Conservation (phyloP, 2,888 invertebrate genomes). For the Gasteruption jaculator region DNA sequence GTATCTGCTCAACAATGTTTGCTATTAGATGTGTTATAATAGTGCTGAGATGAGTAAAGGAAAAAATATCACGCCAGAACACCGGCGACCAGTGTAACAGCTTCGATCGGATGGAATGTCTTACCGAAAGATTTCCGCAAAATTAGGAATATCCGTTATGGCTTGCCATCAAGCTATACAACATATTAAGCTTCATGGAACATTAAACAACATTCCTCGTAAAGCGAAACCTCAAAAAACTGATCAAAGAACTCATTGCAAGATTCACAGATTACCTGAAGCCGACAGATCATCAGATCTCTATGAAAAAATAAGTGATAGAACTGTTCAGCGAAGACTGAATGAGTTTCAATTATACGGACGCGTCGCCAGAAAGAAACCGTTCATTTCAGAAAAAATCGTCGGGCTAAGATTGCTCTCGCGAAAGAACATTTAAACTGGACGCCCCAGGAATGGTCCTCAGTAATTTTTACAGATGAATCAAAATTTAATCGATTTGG, state of each 20-base stretch:
- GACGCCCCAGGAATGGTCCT: slow-evolving; percentile 3
- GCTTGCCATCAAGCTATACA: slow-evolving; percentile 1
- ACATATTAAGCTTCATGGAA: background rate
- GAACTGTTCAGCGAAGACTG: background rate
- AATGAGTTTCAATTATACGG: slow-evolving; percentile 12
- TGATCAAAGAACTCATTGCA: slow-evolving; percentile 1
- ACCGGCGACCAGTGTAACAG: background rate
- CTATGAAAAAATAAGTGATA: background rate
- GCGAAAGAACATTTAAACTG: slow-evolving; percentile 5
- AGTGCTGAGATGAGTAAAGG: background rate
- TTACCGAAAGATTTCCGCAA: slow-evolving; percentile 2
- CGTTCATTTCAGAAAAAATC: slow-evolving; percentile 5
- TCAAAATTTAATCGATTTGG: slow-evolving; percentile 11
- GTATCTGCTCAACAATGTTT: background rate
- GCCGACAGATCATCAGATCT: background rate
- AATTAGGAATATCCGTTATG: too few relatives aligned
- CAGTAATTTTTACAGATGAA: slow-evolving; percentile 10
- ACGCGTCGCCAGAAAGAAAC: slow-evolving; percentile 5
- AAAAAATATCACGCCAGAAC: slow-evolving; percentile 4
- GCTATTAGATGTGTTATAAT: too few relatives aligned
- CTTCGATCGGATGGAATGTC: background rate
- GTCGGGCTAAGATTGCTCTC: slow-evolving; percentile 4
- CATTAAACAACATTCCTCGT: background rate
- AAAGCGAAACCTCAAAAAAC: slow-evolving; percentile 1
- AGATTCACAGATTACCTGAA: slow-evolving; percentile 1